Evolutionary conservation across 2,797 vertebrate genomes (phyloP).

Genomic region (Gambelia wislizenii): DNA sequence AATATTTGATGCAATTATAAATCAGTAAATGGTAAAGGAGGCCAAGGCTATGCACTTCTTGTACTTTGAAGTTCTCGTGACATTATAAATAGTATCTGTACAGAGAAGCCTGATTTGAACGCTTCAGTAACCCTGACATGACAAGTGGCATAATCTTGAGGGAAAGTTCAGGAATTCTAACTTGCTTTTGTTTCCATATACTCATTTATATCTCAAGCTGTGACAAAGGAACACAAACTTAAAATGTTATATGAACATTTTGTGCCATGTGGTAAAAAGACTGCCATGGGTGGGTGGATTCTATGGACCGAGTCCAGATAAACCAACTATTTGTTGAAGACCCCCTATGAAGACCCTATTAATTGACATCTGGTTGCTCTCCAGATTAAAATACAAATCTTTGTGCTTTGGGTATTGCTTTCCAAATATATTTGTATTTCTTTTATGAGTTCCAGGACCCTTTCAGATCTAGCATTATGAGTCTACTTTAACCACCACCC

Average conservation of each 20-base stretch:
- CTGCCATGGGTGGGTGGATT: too few species aligned
- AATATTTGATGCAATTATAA: neutral
- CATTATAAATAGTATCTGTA: neutral
- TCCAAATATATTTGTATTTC: too few species aligned
- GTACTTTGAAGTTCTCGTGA: neutral
- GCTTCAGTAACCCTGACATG: conserved; percentile 14
- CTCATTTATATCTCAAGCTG: neutral
- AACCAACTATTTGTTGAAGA: neutral
- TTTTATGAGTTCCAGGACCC: too few species aligned
- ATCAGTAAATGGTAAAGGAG: neutral
- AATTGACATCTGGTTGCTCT: too few species aligned
- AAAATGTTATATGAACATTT: neutral
- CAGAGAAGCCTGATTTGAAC: neutral
- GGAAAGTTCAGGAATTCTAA: neutral
- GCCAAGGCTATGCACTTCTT: neutral
- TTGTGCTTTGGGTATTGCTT: too few species aligned
- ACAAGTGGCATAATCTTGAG: conserved; percentile 4
- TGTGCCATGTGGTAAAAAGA: neutral
- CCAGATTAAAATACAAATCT: too few species aligned
- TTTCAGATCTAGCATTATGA: too few species aligned
- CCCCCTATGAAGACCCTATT: neutral
- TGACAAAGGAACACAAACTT: neutral
- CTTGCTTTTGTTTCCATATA: neutral
- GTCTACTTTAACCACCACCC: too few species aligned
- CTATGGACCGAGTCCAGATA: neutral